Conservation (phyloP, 2,113 vertebrate species). For the Ameiurus melas region DNA sequence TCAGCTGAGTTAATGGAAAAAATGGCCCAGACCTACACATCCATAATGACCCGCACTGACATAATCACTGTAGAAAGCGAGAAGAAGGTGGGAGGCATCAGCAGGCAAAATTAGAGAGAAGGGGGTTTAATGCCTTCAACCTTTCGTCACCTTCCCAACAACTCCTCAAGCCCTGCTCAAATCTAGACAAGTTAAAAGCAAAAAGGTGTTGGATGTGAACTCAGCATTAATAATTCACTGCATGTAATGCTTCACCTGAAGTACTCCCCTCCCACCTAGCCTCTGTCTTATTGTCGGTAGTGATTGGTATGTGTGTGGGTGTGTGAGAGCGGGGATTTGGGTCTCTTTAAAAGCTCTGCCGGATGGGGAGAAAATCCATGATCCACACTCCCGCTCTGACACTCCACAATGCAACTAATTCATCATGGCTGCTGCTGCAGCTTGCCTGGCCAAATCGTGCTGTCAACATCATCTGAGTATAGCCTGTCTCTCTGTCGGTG, state of each 20-base stretch:
- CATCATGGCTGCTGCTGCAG: constrained; percentile 34
- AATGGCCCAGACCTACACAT: constrained; percentile 13
- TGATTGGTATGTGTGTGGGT: constrained; percentile 25
- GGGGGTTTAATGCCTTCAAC: neutral
- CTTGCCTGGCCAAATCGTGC: constrained; percentile 10
- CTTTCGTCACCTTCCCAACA: neutral
- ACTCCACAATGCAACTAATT: constrained; percentile 41
- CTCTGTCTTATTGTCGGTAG: neutral
- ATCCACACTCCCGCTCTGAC: constrained; percentile 15
- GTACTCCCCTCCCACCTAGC: neutral
- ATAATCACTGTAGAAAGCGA: constrained; percentile 25
- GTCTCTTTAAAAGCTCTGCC: constrained; percentile 27
- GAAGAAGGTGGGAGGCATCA: neutral
- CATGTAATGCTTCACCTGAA: constrained; percentile 35
- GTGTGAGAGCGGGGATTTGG: constrained; percentile 12
- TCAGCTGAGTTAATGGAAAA: constrained; percentile 37
- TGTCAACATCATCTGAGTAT: constrained; percentile 29
- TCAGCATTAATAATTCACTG: constrained; percentile 48
- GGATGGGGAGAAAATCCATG: constrained; percentile 21
- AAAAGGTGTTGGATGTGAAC: constrained; percentile 50
- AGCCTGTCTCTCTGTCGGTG: constrained; percentile 7
- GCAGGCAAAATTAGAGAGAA: constrained; percentile 17
- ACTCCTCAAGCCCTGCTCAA: constrained; percentile 24
- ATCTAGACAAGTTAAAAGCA: constrained; percentile 48
- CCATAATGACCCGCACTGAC: constrained; percentile 40